Conservation (phyloP, 2,113 vertebrate species). For the Phalacrocorax carbo region DNA sequence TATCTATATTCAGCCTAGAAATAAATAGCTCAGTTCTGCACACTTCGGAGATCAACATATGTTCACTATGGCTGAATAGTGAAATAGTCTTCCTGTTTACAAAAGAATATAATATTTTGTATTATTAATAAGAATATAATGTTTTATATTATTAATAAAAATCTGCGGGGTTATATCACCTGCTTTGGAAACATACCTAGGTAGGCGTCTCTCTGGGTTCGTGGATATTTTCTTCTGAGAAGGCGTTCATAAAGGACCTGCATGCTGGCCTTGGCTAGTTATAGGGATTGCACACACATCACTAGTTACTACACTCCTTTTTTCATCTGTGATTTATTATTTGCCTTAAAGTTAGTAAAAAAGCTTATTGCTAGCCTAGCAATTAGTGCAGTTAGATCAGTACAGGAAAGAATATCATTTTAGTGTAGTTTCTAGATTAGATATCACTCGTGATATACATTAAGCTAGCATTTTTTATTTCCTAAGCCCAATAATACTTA, state of each 20-base stretch:
- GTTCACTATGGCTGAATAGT: neutral
- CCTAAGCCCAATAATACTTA: slow-evolving; percentile 13
- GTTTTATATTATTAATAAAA: slow-evolving; percentile 47
- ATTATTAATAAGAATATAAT: slow-evolving; percentile 31
- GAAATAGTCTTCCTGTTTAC: neutral
- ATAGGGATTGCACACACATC: slow-evolving; percentile 94
- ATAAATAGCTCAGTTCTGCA: neutral
- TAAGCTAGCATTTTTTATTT: slow-evolving; percentile 1
- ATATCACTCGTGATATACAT: slow-evolving; percentile 66
- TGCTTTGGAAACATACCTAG: slow-evolving; percentile 90
- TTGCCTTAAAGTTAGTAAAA: slow-evolving; percentile 77
- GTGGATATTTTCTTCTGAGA: slow-evolving; percentile 97
- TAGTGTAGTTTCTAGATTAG: slow-evolving; percentile 62
- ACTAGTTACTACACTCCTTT: slow-evolving; percentile 88
- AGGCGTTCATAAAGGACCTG: slow-evolving; percentile 99
- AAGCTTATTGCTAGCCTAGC: slow-evolving; percentile 63
- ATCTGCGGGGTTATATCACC: slow-evolving; percentile 70
- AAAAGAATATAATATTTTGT: slow-evolving; percentile 14
- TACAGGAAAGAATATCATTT: slow-evolving; percentile 57
- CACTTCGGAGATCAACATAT: neutral
- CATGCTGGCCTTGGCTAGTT: slow-evolving; percentile 99
- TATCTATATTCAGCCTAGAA: neutral
- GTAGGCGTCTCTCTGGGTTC: slow-evolving; percentile 88
- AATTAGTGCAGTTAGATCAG: slow-evolving; percentile 69
- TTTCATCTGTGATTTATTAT: slow-evolving; percentile 72